Conservation (phyloP, 2,797 vertebrate species). For the Sebastes nivosus region DNA sequence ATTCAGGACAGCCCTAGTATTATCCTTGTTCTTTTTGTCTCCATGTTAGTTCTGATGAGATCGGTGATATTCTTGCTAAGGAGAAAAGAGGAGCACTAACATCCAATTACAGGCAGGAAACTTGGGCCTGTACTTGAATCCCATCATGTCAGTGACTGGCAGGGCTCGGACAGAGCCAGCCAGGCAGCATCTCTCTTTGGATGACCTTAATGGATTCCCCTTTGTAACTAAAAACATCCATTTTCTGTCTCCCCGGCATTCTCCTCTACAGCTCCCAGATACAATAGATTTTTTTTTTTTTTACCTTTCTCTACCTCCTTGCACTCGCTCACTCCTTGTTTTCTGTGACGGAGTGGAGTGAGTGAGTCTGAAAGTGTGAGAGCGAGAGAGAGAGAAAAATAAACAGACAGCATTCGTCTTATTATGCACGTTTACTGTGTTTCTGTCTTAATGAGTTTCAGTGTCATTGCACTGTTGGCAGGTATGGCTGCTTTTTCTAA, state of each 20-base stretch:
- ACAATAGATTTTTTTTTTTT: slow-evolving; percentile 50
- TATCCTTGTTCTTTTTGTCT: neutral
- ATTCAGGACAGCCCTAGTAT: no score
- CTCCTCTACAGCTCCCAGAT: slow-evolving; percentile 34
- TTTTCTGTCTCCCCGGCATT: slow-evolving; percentile 49
- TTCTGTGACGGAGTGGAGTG: neutral
- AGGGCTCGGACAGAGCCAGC: neutral
- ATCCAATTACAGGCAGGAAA: neutral
- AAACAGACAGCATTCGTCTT: neutral
- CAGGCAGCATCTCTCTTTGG: slow-evolving; percentile 28
- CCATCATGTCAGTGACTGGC: slow-evolving; percentile 1
- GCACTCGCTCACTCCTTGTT: slow-evolving; percentile 32
- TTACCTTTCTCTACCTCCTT: neutral
- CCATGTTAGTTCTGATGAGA: neutral
- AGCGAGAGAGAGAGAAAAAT: neutral
- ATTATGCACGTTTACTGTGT: neutral
- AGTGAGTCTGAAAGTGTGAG: slow-evolving; percentile 19
- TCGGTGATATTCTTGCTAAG: neutral
- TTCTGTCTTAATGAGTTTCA: neutral
- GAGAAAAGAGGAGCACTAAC: neutral
- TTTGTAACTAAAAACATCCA: slow-evolving; percentile 58
- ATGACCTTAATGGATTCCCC: slow-evolving; percentile 71
- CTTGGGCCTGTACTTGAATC: slow-evolving; percentile 13
- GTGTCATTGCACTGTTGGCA: neutral
- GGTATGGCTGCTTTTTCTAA: neutral